Evolutionary conservation across 1,140 invertebrate genomes (phyloP), one percentile per base, ranked within the genome.

Genomic region (Agrypnia vestita): DNA sequence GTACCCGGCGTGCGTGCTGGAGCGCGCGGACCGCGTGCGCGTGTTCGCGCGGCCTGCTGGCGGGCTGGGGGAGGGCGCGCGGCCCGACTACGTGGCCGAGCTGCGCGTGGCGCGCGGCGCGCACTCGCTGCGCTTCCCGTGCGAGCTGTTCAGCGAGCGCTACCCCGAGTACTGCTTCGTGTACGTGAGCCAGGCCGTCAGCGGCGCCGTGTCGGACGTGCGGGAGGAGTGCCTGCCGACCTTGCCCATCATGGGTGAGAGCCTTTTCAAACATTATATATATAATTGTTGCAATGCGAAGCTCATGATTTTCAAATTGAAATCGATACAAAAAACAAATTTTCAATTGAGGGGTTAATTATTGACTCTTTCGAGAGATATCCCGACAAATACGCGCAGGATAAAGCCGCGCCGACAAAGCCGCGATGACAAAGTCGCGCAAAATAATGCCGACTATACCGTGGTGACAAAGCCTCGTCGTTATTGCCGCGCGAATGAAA

Each of bases 101-200:
- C 90, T 93, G 82, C 86, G 91, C 43, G 91, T 93, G 10, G 79
- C 84, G 56, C 90, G 92, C 51, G 94, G 94, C 10, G 92, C 93
- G 82, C 94, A 96, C 86, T 93, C 92, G 17, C 87, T 95, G 0
- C 91, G 92, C 15, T 96, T 96, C 86, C 93, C 93, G 85, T 96
- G 95, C 84, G 93, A 95, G n/a, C 89, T 95, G 0, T 96, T 96
- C 87, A 93, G 92, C 19, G 95, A 96, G 86, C 91, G 92, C 53
- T 96, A 92, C 85, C 92, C 95, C 46, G 95, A 96, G 84, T 96
- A 96, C 84, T 96, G 95, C 87, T 96, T 96, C 87, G 93, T 95
- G 67, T 96, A 96, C 85, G 94, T 96, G 6, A 96, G 94, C 55
- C 93, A 95, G 80, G 93, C 95, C 0, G 93, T 95, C 35, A 95